Evolutionary conservation across 2,797 vertebrate genomes (phyloP), one percentile per base, ranked within the genome.

Genomic region (Megaceryle alcyon): DNA sequence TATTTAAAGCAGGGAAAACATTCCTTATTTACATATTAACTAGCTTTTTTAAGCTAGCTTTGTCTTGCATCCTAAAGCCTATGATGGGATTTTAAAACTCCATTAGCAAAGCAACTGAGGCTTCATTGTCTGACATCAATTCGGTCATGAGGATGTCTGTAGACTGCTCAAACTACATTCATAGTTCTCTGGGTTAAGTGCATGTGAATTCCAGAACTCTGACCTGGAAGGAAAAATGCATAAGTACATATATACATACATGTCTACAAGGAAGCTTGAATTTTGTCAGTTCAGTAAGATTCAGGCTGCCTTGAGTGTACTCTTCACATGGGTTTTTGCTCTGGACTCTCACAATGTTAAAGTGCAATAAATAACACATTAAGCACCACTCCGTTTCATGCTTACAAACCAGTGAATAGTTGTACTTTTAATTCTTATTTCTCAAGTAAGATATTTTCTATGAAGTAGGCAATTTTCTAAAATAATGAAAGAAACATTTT

Each of bases 221-320:
- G 21, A 86, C 43, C 43, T n/a, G 25, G 11, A 15, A 88, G 51
- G 33, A 54, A 65, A 59, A 76, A 25, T 35, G 6, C 14, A 14
- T 41, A 41, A 41, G 41, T 41, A 15, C 2, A 8, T 41, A 1
- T 1, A 0, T 13, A 4, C 5, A 3, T 28, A 7, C 2, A 3
- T 43, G 41, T 41, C 41, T 41, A 5, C n/a, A 86, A 64, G 16
- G n/a, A 16, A 14, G 25, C 41, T 23, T 51, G 4, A n/a, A 35
- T 80, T 76, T 48, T 46, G 2, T 12, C n/a, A 17, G 8, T 43
- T 56, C 49, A 31, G n/a, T 87, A 29, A 54, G 76, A 82, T 57
- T 86, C 22, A 31, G 14, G 10, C 39, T 66, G 16, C 22, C 14
- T 54, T 65, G 28, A 68, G 13, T 26, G 28, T 29, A 46, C n/a